Conservation (phyloP, 2,113 vertebrate species). For the Pterocles gutturalis region DNA sequence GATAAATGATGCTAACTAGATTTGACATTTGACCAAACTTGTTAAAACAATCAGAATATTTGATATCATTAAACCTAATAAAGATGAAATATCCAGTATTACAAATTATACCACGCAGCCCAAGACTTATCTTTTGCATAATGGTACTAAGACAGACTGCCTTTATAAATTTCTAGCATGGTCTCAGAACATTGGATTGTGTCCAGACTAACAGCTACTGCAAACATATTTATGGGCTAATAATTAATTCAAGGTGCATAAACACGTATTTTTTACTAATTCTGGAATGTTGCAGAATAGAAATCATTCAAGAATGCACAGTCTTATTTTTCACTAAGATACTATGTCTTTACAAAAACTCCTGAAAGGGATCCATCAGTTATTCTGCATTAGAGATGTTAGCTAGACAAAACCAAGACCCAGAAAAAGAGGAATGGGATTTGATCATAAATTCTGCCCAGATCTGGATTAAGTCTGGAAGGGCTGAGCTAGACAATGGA, state of each 20-base stretch:
- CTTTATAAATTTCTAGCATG: neutral
- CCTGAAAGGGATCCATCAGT: neutral
- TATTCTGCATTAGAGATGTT: neutral
- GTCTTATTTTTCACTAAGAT: neutral
- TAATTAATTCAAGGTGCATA: neutral
- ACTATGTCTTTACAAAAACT: neutral
- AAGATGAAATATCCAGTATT: neutral
- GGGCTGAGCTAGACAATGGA: neutral
- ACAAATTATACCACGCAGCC: neutral
- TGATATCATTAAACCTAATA: constrained; percentile 2
- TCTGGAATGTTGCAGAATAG: neutral
- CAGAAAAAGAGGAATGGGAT: neutral
- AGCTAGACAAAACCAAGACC: neutral
- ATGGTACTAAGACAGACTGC: neutral
- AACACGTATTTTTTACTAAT: neutral
- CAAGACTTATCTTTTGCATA: neutral
- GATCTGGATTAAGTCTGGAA: neutral
- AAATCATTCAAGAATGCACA: neutral
- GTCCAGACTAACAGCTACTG: neutral
- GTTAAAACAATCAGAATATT: constrained; percentile 8
- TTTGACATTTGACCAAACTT: neutral
- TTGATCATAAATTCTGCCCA: neutral
- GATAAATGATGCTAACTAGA: constrained; percentile 1
- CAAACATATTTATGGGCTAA: neutral
- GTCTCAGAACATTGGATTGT: neutral